phyloP scores from a whole-genome alignment of 2,888 invertebrate genomes.

The Chloroclysta siterata region DNA sequence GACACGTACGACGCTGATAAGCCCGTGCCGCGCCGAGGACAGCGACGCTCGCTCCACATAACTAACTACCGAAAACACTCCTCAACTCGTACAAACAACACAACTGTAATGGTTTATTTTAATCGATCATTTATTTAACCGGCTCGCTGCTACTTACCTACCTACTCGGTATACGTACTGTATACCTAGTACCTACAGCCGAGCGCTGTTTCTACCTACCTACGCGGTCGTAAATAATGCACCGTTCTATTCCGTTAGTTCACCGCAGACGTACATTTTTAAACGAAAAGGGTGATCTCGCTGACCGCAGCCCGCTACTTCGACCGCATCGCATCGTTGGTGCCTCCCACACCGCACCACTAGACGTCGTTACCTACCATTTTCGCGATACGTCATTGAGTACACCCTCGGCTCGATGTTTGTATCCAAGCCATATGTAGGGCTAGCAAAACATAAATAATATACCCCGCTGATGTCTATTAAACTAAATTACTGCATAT shows the following conservation, averaged over 20 bases:
- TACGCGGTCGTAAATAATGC: conserved; percentile 14
- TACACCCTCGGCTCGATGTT: too few relatives aligned
- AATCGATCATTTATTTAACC: conserved; percentile 19
- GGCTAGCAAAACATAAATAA: too few relatives aligned
- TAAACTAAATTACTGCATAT: too few relatives aligned
- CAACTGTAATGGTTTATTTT: conserved; percentile 15
- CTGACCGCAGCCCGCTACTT: conserved; percentile 30
- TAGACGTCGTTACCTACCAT: too few relatives aligned
- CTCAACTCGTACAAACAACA: conserved; percentile 13
- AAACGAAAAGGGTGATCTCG: conserved; percentile 35
- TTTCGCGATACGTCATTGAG: too few relatives aligned
- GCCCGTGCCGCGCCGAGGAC: conserved; percentile 16
- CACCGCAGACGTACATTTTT: conserved; percentile 29
- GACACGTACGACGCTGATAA: conserved; percentile 14
- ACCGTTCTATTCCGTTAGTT: conserved; percentile 36
- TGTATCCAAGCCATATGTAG: too few relatives aligned
- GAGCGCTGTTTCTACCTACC: conserved; percentile 5
- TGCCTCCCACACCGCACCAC: too few relatives aligned
- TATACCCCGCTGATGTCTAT: too few relatives aligned
- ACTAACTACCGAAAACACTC: conserved; percentile 21
- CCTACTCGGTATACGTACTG: conserved; percentile 3
- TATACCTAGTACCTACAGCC: not conserved
- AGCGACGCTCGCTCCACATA: conserved; percentile 34
- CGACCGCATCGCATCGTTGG: conserved; percentile 6
- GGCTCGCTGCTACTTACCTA: conserved; percentile 1